Conservation (phyloP, 2,113 vertebrate genomes). For the Crotalus helleri region DNA sequence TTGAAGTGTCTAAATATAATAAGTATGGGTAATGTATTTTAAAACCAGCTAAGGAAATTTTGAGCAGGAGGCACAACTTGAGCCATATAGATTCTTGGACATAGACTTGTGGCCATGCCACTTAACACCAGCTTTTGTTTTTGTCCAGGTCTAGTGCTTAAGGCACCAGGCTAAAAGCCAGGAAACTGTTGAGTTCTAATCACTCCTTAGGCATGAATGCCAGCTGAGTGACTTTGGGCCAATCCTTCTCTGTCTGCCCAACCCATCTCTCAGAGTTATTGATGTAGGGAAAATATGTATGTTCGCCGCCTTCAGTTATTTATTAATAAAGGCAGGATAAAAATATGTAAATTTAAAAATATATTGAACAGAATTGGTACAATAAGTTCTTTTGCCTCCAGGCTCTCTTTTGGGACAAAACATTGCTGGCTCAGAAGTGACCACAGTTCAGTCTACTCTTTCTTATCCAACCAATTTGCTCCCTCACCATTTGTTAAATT, state of each 20-base stretch:
- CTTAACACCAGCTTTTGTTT: background rate
- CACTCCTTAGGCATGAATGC: background rate
- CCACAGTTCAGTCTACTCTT: background rate
- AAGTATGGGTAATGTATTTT: background rate
- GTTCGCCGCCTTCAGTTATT: background rate
- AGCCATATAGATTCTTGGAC: background rate
- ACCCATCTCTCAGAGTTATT: background rate
- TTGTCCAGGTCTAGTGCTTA: background rate
- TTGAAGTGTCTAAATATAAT: background rate
- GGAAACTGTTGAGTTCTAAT: background rate
- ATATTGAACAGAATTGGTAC: background rate
- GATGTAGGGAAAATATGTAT: background rate
- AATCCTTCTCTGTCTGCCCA: no score
- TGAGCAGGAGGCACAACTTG: background rate
- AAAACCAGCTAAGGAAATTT: background rate
- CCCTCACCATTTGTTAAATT: background rate
- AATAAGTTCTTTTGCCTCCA: background rate
- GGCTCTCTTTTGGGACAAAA: background rate
- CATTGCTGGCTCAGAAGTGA: background rate
- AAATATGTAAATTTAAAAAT: background rate
- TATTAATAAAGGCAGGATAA: background rate
- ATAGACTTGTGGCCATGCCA: background rate
- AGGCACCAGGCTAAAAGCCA: background rate
- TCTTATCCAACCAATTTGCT: background rate
- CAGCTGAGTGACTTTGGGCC: background rate